These are phyloP conservation scores for Emydocephalus ijimae DNA, from an alignment of 2,113 vertebrate genomes.

Conservation along the genomic window DNA sequence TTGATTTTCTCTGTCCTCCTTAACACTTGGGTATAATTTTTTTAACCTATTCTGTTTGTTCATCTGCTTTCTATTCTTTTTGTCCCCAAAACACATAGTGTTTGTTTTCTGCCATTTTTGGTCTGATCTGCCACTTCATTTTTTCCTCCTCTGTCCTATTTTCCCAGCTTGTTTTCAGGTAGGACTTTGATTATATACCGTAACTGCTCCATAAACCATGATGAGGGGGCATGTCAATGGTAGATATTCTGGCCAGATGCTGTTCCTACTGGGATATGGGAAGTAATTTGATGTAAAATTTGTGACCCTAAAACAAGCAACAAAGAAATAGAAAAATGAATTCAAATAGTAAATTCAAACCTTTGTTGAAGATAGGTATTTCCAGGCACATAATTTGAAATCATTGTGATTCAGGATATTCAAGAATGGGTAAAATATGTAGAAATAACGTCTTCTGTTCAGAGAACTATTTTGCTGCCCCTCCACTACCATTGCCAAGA, in stretches of 20 bases:
- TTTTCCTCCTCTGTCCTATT: background rate
- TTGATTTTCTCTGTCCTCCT: background rate
- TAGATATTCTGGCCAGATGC: background rate
- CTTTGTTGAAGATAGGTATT: constrained; percentile 15
- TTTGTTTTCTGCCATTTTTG: background rate
- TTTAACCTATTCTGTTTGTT: background rate
- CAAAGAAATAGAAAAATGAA: background rate
- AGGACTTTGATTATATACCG: background rate
- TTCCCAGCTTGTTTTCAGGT: background rate
- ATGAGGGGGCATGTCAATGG: background rate
- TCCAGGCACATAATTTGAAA: background rate
- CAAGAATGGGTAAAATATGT: background rate
- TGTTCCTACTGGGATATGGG: background rate
- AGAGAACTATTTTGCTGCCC: background rate
- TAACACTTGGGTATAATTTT: background rate
- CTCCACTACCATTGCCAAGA: background rate
- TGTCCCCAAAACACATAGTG: background rate
- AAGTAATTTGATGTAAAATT: background rate
- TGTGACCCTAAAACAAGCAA: background rate
- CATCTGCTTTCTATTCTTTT: background rate
- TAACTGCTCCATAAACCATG: background rate
- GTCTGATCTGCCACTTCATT: background rate
- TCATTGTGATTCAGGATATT: background rate
- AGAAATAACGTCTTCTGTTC: background rate
- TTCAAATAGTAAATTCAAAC: background rate